Conservation (phyloP, 2,797 vertebrate genomes). For the Acipenser oxyrinchus region DNA sequence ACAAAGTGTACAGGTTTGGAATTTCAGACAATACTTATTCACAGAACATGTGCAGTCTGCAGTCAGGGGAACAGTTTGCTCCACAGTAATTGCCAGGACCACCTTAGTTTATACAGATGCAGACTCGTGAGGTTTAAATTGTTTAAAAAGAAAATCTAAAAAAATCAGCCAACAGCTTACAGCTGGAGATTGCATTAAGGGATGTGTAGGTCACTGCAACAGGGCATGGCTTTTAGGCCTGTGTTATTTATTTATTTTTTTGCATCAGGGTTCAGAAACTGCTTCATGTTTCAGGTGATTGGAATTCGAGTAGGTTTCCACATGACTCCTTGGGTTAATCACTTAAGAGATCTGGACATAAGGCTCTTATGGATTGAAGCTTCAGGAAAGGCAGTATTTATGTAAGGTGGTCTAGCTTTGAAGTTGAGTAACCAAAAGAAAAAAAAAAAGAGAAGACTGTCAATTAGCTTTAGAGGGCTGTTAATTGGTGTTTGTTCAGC, state of each 20-base stretch:
- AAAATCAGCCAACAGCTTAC: neutral
- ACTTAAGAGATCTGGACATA: no score
- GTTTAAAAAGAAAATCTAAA: neutral
- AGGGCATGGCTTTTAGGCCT: neutral
- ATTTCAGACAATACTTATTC: neutral
- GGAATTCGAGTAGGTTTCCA: no score
- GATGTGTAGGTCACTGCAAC: neutral
- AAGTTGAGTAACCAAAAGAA: no score
- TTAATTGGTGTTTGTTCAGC: no score
- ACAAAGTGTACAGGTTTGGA: no score
- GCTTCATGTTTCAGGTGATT: no score
- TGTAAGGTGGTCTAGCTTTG: no score
- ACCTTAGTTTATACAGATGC: constrained; percentile 25
- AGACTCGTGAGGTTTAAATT: constrained; percentile 4
- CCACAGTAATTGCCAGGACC: constrained; percentile 6
- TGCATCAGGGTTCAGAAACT: neutral
- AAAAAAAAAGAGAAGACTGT: no score
- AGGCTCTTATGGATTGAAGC: no score
- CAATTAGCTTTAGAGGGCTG: no score
- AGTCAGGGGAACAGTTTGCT: constrained; percentile 7
- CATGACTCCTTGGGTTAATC: no score
- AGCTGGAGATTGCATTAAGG: constrained; percentile 12
- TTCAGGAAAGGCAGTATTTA: no score
- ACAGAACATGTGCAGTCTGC: constrained; percentile 17
- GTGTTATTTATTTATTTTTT: neutral